Percentiles rank a stretch among this genome's conserved stretches.
Conservation (phyloP, 1,140 invertebrate genomes). For the Leguminivora glycinivorella region DNA sequence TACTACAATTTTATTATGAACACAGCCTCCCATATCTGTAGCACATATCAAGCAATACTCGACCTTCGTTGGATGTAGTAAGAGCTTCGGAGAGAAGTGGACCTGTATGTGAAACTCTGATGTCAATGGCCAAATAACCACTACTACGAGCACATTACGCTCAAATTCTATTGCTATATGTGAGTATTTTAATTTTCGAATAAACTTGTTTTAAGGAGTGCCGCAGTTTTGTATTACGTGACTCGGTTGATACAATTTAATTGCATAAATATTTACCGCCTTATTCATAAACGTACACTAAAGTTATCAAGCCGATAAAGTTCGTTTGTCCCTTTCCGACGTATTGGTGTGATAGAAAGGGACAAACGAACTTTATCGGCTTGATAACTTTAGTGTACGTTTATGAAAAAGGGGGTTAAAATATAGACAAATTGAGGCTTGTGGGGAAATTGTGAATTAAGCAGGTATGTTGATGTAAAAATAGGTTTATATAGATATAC, state of each 20-base stretch:
- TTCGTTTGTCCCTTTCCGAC: too few species aligned
- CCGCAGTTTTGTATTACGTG: background rate
- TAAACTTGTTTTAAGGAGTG: background rate
- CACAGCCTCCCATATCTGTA: background rate
- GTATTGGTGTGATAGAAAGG: too few species aligned
- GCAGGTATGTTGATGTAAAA: too few species aligned
- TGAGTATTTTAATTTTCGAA: background rate
- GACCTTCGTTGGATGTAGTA: background rate
- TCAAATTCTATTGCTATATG: background rate
- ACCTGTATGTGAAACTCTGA: constrained; percentile 10
- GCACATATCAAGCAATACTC: background rate
- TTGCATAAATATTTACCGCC: background rate
- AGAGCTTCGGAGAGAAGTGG: background rate
- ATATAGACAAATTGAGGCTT: too few species aligned
- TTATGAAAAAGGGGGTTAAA: too few species aligned
- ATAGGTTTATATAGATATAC: too few species aligned
- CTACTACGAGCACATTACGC: constrained; percentile 6
- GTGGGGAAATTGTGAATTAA: too few species aligned
- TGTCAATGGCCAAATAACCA: constrained; percentile 18
- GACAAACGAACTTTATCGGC: too few species aligned
- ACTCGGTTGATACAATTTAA: background rate
- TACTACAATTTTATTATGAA: background rate
- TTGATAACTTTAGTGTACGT: too few species aligned
- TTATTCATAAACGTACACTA: too few species aligned
- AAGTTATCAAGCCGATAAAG: too few species aligned